Conservation (phyloP, 2,113 vertebrate genomes). For the Entosphenus tridentatus region DNA sequence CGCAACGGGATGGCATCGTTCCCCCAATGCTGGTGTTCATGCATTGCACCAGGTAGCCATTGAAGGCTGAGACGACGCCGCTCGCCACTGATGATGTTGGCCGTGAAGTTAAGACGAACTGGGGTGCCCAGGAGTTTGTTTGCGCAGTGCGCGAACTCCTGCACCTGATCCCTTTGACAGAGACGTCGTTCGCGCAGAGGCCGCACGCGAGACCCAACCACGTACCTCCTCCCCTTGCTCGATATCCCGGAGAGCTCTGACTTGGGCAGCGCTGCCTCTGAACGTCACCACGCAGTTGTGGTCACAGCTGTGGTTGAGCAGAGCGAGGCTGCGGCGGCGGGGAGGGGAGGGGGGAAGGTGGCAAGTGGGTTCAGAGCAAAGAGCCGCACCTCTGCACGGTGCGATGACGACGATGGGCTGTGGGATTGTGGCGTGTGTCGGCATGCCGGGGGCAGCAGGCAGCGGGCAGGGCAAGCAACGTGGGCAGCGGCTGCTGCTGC, state of each 20-base stretch:
- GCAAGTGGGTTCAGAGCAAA: background rate
- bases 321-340: slow-evolving; percentile 34
- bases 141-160: too few species aligned
- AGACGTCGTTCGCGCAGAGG: too few species aligned
- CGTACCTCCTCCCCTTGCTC: slow-evolving; percentile 65
- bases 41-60: too few species aligned
- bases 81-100: too few species aligned
- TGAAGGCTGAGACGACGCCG: too few species aligned
- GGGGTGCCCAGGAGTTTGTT: too few species aligned
- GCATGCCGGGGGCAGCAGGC: background rate
- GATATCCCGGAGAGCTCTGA: slow-evolving; percentile 61
- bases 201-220: background rate
- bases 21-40: too few species aligned
- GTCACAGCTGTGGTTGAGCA: slow-evolving; percentile 88
- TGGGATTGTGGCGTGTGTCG: background rate
- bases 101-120: too few species aligned
- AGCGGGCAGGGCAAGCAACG: background rate
- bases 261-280: slow-evolving; percentile 46
- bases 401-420: too few species aligned
- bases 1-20: too few species aligned
- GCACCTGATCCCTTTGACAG: too few species aligned
- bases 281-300: slow-evolving; percentile 80
- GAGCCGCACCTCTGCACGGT: background rate
- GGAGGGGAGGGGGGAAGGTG: too few species aligned
- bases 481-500: background rate